A percentile compares a stretch with the other conserved stretches of the same genome.
Evolutionary conservation across 2,113 vertebrate genomes (phyloP).

Genomic region (Passer domesticus): DNA sequence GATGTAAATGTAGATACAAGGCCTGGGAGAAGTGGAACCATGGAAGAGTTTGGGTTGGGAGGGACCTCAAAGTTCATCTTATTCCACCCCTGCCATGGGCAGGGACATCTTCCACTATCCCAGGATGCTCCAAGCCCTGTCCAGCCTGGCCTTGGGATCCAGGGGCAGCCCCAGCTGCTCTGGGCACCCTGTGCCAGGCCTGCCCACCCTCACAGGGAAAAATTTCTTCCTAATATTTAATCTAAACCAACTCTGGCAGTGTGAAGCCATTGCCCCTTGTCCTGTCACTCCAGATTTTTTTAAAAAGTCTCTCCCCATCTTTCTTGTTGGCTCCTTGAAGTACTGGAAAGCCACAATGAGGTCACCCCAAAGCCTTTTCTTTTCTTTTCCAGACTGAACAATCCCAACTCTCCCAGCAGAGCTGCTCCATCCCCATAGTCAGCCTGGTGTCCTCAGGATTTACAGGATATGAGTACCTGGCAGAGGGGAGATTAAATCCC

Average conservation of each 20-base stretch:
- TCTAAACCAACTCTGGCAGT: background rate
- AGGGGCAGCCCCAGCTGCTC: no score
- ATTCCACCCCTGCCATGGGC: background rate
- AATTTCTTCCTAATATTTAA: background rate
- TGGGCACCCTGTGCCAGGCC: background rate
- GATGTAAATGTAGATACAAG: background rate
- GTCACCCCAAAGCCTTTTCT: background rate
- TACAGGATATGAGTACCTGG: background rate
- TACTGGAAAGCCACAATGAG: background rate
- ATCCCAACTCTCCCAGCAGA: background rate
- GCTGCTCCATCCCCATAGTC: background rate
- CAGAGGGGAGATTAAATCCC: background rate
- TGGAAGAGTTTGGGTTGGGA: background rate
- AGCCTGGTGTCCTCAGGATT: background rate
- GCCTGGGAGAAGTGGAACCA: background rate
- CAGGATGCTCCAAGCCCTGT: fast-evolving
- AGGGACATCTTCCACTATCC: background rate
- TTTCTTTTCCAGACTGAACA: background rate
- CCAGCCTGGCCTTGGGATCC: background rate
- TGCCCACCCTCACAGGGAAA: fast-evolving
- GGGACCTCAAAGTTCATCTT: background rate
- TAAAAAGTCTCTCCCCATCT: background rate
- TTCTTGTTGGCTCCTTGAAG: background rate
- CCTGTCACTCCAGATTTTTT: background rate
- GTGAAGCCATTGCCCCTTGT: background rate